A percentile compares a stretch with the other conserved stretches of the same genome.
These are phyloP conservation scores for Temnothorax ravouxi DNA, from an alignment of 2,888 invertebrate genomes.

Conservation along the genomic window DNA sequence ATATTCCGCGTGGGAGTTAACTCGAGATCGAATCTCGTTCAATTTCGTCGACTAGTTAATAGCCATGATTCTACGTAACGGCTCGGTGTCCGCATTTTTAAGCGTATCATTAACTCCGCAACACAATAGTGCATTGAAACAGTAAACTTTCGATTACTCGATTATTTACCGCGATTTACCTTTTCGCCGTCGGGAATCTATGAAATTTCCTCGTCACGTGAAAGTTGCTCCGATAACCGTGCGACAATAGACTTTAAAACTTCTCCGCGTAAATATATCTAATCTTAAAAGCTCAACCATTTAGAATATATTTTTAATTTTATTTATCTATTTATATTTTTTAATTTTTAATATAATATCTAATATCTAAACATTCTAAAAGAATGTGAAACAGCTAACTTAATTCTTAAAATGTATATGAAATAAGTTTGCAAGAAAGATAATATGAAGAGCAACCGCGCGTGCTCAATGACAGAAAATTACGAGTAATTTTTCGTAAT, in stretches of 20 bases:
- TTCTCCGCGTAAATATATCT: not conserved
- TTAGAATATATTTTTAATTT: not conserved
- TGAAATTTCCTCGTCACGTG: slow-evolving; percentile 45
- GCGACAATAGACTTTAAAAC: slow-evolving; percentile 23
- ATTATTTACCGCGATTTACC: slow-evolving; percentile 59
- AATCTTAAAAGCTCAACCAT: not conserved
- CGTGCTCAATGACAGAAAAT: not conserved
- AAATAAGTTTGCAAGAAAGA: not conserved
- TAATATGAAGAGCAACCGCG: not conserved
- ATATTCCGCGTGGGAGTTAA: slow-evolving; percentile 71
- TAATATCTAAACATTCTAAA: too few relatives aligned
- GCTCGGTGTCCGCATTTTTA: slow-evolving; percentile 67
- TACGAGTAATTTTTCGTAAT: not conserved
- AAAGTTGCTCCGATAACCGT: slow-evolving; percentile 30
- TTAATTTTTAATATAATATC: not conserved
- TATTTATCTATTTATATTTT: slow-evolving; percentile 4
- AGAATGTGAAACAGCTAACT: not conserved
- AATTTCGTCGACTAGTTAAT: slow-evolving; percentile 75
- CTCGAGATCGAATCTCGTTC: slow-evolving; percentile 75
- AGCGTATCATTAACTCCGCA: slow-evolving; percentile 54
- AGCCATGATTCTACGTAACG: slow-evolving; percentile 74
- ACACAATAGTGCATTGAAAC: slow-evolving; percentile 73
- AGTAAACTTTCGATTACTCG: slow-evolving; percentile 71
- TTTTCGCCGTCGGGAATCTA: slow-evolving; percentile 30
- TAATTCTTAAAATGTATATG: not conserved